Conservation (phyloP, 2,113 vertebrate genomes). For the Otis tarda region DNA sequence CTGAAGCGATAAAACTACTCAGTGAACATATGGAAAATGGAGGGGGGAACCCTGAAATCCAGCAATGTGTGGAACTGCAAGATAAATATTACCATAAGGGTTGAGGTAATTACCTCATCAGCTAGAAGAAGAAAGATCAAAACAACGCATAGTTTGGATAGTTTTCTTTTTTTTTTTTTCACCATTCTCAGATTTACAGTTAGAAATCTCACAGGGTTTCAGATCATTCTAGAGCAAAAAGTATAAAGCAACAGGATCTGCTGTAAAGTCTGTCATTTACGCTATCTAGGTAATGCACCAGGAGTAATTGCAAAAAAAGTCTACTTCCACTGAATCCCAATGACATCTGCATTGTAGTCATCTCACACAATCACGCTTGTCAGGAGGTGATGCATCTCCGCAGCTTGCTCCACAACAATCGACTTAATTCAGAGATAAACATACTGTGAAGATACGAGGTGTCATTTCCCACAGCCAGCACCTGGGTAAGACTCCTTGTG, state of each 20-base stretch:
- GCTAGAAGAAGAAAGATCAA: slow-evolving; percentile 45
- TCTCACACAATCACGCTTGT: background rate
- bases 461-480: background rate
- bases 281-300: slow-evolving; percentile 5
- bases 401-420: background rate
- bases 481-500: background rate
- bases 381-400: slow-evolving; percentile 28
- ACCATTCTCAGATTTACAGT: slow-evolving; percentile 25
- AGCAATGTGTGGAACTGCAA: slow-evolving; percentile 41
- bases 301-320: background rate
- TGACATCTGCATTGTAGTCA: slow-evolving; percentile 58
- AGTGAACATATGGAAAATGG: slow-evolving; percentile 42
- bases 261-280: background rate
- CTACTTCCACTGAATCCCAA: slow-evolving; percentile 56
- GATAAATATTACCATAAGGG: slow-evolving; percentile 64
- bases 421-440: background rate
- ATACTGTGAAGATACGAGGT: background rate
- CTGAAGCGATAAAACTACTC: slow-evolving; percentile 13
- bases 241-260: background rate
- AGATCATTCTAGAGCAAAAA: background rate
- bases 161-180: background rate
- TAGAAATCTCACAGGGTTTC: background rate
- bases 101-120: slow-evolving; percentile 56
- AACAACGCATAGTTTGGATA: background rate
- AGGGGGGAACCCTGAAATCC: slow-evolving; percentile 16